phyloP scores from a whole-genome alignment of 2,113 vertebrate species.

The Osmerus eperlanus region DNA sequence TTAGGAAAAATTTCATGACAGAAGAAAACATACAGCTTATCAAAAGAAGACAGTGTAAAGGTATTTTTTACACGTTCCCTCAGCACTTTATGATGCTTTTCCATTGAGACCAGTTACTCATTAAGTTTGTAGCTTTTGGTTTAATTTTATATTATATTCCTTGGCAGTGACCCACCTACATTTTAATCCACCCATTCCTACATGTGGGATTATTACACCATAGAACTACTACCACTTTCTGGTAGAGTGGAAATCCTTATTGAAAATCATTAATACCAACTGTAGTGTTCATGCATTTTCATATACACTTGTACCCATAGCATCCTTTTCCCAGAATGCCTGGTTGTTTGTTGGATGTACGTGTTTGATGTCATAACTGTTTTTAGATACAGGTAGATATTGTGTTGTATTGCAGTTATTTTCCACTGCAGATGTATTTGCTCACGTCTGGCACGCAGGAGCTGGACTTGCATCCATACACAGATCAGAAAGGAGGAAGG shows the following conservation, averaged over 20 bases:
- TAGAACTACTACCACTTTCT: conserved; percentile 15
- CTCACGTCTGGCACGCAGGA: conserved; percentile 75
- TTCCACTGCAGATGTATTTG: conserved; percentile 77
- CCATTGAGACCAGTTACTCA: conserved; percentile 52
- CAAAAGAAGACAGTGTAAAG: conserved; percentile 30
- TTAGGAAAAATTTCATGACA: conserved; percentile 16
- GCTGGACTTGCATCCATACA: conserved; percentile 42
- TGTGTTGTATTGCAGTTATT: conserved; percentile 71
- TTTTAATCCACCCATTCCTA: conserved; percentile 13
- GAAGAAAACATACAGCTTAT: conserved; percentile 23
- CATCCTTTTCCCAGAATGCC: conserved; percentile 8
- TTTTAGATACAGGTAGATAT: conserved; percentile 84
- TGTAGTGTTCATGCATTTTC: conserved; percentile 57
- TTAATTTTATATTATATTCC: background rate
- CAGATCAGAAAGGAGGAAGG: conserved; percentile 31
- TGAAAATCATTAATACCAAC: conserved; percentile 79
- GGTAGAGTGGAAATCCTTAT: conserved; percentile 74
- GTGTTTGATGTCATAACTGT: conserved; percentile 11
- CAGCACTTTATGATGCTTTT: conserved; percentile 54
- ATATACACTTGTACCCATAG: conserved; percentile 25
- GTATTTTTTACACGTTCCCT: conserved; percentile 35
- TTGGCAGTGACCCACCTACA: conserved; percentile 12
- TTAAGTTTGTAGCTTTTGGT: conserved; percentile 11
- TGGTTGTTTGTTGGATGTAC: background rate
- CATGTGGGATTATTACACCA: conserved; percentile 1